phyloP scores from a whole-genome alignment of 2,113 vertebrate species.

The Takifugu flavidus region DNA sequence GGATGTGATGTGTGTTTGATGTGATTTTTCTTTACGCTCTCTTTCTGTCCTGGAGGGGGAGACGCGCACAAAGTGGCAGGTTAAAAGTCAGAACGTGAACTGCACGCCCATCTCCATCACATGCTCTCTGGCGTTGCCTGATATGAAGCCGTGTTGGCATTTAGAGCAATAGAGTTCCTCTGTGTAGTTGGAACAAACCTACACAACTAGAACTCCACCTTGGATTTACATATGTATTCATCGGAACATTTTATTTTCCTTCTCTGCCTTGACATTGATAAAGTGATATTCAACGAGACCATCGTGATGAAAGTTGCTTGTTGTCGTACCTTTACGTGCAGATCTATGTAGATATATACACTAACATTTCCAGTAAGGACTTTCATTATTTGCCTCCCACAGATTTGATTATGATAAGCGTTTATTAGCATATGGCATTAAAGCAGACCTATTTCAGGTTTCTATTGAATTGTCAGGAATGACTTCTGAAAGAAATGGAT shows the following conservation, averaged over 20 bases:
- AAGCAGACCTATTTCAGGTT: constrained; percentile 63
- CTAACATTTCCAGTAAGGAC: constrained; percentile 82
- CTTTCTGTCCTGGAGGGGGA: constrained; percentile 49
- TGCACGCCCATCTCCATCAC: constrained; percentile 35
- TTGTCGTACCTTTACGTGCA: constrained; percentile 40
- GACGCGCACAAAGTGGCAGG: constrained; percentile 46
- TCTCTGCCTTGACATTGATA: constrained; percentile 34
- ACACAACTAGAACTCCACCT: constrained; percentile 14
- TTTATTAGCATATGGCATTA: constrained; percentile 67
- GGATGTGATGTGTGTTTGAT: constrained; percentile 66
- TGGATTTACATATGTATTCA: constrained; percentile 43
- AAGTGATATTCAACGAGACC: constrained; percentile 53
- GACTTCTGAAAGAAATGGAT: constrained; percentile 61
- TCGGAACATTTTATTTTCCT: constrained; percentile 49
- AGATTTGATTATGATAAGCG: constrained; percentile 75
- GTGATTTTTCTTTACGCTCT: constrained; percentile 58
- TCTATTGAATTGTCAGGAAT: constrained; percentile 70
- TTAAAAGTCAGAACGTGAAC: constrained; percentile 51
- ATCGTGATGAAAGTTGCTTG: constrained; percentile 52
- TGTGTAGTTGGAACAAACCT: constrained; percentile 49
- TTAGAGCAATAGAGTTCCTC: constrained; percentile 34
- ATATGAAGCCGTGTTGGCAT: constrained; percentile 27
- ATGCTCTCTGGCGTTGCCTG: constrained; percentile 35
- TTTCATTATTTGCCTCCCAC: constrained; percentile 82
- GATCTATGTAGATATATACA: constrained; percentile 75